phyloP scores from a whole-genome alignment of 1,140 invertebrate species.

The Penaeus japonicus region DNA sequence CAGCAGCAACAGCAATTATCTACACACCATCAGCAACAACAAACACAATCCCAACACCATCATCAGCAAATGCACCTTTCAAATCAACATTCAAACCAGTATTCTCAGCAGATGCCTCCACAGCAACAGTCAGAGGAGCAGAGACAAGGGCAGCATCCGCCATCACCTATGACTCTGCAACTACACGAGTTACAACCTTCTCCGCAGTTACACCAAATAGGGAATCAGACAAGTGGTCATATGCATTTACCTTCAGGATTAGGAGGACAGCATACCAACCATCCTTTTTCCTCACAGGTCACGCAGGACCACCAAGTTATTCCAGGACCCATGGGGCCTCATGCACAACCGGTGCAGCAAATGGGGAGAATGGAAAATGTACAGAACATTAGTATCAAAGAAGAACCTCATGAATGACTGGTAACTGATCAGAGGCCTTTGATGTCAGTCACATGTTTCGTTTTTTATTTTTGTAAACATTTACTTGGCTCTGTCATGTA shows the following conservation, averaged over 20 bases:
- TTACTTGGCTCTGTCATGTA: too few species aligned
- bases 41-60: too few species aligned
- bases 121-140: slow-evolving; percentile 19
- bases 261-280: neutral
- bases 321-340: slow-evolving; percentile 42
- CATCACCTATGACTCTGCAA: slow-evolving; percentile 3
- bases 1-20: slow-evolving; percentile 16
- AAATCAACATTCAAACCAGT: too few species aligned
- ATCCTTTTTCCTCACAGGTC: neutral
- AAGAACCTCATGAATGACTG: slow-evolving; percentile 9
- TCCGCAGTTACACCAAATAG: slow-evolving; percentile 35
- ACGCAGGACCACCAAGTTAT: neutral
- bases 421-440: too few species aligned
- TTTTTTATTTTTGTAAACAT: too few species aligned
- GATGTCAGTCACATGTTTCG: too few species aligned
- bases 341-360: slow-evolving; percentile 34
- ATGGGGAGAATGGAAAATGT: neutral
- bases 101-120: too few species aligned
- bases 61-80: too few species aligned
- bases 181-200: slow-evolving; percentile 43
- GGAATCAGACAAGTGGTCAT: neutral
- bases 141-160: neutral
- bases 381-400: slow-evolving; percentile 24
- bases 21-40: slow-evolving; percentile 23
- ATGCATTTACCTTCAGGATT: slow-evolving; percentile 1